phyloP scores from a whole-genome alignment of 2,797 vertebrate species.

The Echeneis naucrates region DNA sequence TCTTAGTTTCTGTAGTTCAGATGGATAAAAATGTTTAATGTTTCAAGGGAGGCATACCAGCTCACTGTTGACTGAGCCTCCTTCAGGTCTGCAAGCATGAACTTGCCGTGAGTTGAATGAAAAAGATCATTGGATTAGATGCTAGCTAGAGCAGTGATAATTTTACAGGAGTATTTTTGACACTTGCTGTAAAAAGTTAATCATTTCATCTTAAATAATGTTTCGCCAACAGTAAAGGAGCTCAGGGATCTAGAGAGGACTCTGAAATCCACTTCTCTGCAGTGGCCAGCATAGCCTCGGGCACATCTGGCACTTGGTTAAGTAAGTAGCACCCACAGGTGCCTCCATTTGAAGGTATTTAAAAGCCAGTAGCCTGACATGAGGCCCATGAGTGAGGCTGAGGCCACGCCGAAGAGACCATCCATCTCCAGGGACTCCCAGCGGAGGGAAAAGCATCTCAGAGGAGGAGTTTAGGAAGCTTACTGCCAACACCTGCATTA shows the following conservation, averaged over 20 bases:
- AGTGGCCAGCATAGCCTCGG: conserved; percentile 10
- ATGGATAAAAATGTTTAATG: too few species aligned
- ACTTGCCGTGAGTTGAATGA: not conserved
- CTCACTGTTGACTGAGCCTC: not conserved
- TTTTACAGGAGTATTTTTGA: conserved; percentile 2
- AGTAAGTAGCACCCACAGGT: conserved; percentile 5
- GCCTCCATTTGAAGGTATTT: conserved; percentile 36
- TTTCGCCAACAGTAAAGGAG: not conserved
- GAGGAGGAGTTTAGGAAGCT: not conserved
- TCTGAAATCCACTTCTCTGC: conserved; percentile 8
- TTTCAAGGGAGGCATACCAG: conserved; percentile 11
- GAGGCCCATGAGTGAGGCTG: conserved; percentile 11
- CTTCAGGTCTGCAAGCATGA: not conserved
- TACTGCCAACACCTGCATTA: not conserved
- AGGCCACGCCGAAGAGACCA: conserved; percentile 13
- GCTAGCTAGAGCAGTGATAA: not conserved
- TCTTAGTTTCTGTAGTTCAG: not conserved
- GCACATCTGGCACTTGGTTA: conserved; percentile 1
- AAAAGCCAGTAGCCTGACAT: conserved; percentile 32
- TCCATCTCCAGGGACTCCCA: conserved; percentile 22
- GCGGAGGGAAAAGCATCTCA: not conserved
- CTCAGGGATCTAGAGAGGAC: not conserved
- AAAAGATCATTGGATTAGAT: conserved; percentile 1
- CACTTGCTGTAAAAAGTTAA: not conserved
- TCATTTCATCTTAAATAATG: conserved; percentile 1